phyloP scores from a whole-genome alignment of 2,888 invertebrate species.

The Acleris laterana region DNA sequence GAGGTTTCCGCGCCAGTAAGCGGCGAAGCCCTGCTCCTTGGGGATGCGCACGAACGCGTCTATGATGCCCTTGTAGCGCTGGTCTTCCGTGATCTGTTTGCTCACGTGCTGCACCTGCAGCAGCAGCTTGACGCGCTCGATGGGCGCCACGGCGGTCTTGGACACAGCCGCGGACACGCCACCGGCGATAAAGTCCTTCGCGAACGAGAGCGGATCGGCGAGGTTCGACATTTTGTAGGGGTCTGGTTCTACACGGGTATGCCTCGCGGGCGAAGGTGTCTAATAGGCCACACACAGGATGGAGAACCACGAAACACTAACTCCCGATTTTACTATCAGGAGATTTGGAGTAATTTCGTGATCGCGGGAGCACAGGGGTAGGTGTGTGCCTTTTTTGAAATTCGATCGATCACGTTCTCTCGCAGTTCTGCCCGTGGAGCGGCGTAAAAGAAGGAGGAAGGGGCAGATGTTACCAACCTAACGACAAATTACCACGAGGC shows the following conservation, averaged over 20 bases:
- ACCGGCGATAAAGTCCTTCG: constrained; percentile 97
- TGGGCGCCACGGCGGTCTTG: constrained; percentile 98
- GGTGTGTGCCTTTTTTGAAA: constrained; percentile 84
- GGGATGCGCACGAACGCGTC: constrained; percentile 96
- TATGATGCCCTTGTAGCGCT: constrained; percentile 96
- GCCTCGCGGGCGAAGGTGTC: constrained; percentile 66
- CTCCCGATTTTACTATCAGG: constrained; percentile 77
- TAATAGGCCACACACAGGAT: constrained; percentile 75
- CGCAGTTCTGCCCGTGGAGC: constrained; percentile 78
- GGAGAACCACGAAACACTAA: constrained; percentile 80
- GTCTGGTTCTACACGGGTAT: constrained; percentile 66
- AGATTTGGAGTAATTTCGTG: constrained; percentile 81
- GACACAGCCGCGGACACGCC: constrained; percentile 97
- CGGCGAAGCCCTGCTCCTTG: constrained; percentile 92
- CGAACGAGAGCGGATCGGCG: constrained; percentile 92
- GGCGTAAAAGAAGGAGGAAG: constrained; percentile 83
- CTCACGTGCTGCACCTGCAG: constrained; percentile 98
- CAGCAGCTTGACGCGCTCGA: constrained; percentile 97
- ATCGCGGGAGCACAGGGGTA: constrained; percentile 82
- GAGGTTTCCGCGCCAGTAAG: constrained; percentile 97
- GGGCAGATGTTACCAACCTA: constrained; percentile 77
- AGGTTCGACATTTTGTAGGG: constrained; percentile 80
- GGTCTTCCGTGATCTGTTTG: constrained; percentile 93
- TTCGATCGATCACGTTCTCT: constrained; percentile 84
- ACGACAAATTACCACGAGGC: constrained; percentile 77